These are phyloP conservation scores for Girardinichthys multiradiatus DNA, from an alignment of 2,113 vertebrate species.

Conservation along the genomic window DNA sequence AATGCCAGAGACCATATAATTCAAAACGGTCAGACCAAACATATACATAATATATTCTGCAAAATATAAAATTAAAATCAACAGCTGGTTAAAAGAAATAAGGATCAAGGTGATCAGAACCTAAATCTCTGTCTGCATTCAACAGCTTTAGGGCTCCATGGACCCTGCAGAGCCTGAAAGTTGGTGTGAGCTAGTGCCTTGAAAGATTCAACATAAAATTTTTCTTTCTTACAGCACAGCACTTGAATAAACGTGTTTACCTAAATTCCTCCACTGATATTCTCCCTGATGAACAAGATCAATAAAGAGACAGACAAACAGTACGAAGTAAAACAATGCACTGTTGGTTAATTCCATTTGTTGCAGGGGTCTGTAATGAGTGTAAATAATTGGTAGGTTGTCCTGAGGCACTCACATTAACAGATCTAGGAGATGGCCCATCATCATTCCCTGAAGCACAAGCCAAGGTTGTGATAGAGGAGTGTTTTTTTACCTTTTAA, in stretches of 20 bases:
- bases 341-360: neutral
- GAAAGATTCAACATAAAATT: neutral
- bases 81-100: too few relatives aligned
- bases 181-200: neutral
- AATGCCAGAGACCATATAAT: neutral
- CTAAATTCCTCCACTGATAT: neutral
- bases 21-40: neutral
- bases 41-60: neutral
- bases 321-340: neutral
- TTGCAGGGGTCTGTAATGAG: constrained; percentile 4
- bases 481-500: neutral
- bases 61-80: too few relatives aligned
- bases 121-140: neutral
- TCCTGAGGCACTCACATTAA: neutral
- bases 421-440: neutral
- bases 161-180: neutral
- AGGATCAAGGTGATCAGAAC: neutral
- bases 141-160: neutral
- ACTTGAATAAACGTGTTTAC: neutral
- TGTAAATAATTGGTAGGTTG: neutral
- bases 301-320: neutral
- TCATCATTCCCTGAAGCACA: neutral
- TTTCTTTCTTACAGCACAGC: neutral
- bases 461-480: constrained; percentile 1
- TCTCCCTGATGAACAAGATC: neutral